phyloP scores from a whole-genome alignment of 2,888 invertebrate species.

The Pterobdella sp. region DNA sequence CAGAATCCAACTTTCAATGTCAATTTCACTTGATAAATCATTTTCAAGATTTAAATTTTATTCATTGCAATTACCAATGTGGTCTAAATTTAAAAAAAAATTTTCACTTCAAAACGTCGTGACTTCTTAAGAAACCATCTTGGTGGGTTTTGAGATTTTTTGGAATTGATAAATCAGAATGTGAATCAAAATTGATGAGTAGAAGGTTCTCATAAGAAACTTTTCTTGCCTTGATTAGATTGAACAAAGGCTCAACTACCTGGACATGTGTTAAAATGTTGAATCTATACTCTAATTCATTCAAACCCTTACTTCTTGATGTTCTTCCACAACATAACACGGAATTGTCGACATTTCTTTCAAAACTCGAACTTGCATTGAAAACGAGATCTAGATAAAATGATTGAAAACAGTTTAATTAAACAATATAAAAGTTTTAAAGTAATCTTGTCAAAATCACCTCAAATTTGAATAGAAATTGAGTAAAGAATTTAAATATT shows the following conservation, averaged over 20 bases:
- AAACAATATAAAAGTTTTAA: too few relatives aligned
- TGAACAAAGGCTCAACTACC: slow-evolving; percentile 47
- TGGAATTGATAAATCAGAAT: slow-evolving; percentile 81
- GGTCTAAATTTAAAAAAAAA: neutral
- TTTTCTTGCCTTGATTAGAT: slow-evolving; percentile 58
- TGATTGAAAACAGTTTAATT: too few relatives aligned
- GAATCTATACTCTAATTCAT: neutral
- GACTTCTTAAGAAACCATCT: slow-evolving; percentile 66
- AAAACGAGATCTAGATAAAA: too few relatives aligned
- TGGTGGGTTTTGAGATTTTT: slow-evolving; percentile 62
- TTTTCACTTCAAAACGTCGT: slow-evolving; percentile 51
- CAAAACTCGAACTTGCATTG: too few relatives aligned
- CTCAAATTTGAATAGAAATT: too few relatives aligned
- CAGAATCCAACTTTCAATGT: slow-evolving; percentile 89
- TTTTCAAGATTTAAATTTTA: slow-evolving; percentile 8
- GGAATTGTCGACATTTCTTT: neutral
- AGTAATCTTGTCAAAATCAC: too few relatives aligned
- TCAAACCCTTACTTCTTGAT: slow-evolving; percentile 39
- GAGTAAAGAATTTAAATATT: too few relatives aligned
- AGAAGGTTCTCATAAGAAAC: slow-evolving; percentile 68
- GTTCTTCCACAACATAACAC: slow-evolving; percentile 41
- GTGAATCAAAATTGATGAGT: slow-evolving; percentile 79
- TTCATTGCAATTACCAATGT: neutral
- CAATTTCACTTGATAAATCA: slow-evolving; percentile 55
- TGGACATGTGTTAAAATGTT: slow-evolving; percentile 33